phyloP scores from a whole-genome alignment of 1,140 invertebrate genomes.

The Archegozetes longisetosus region DNA sequence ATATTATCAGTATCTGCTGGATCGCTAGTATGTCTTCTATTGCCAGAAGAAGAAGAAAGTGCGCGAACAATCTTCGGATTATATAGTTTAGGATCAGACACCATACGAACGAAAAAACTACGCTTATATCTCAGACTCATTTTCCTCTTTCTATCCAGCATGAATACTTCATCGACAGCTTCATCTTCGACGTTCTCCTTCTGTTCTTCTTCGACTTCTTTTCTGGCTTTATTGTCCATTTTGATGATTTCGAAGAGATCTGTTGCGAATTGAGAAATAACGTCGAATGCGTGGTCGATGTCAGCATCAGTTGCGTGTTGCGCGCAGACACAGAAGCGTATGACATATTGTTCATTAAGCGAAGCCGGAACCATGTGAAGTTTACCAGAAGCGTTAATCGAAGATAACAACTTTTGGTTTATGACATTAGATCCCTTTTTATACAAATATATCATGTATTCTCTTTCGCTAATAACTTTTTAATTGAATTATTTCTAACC shows the following conservation, averaged over 20 bases:
- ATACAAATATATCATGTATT: not conserved
- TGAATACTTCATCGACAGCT: slow-evolving; percentile 27
- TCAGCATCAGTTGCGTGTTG: slow-evolving; percentile 75
- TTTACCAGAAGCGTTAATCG: slow-evolving; percentile 88
- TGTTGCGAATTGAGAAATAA: slow-evolving; percentile 64
- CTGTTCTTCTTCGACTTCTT: not conserved
- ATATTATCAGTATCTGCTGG: slow-evolving; percentile 11
- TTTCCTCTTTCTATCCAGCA: slow-evolving; percentile 34
- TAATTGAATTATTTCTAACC: slow-evolving; percentile 37
- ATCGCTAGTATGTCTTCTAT: slow-evolving; percentile 19
- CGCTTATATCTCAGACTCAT: slow-evolving; percentile 69
- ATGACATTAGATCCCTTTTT: slow-evolving; percentile 64
- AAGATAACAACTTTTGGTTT: slow-evolving; percentile 82
- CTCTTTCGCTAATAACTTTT: not conserved
- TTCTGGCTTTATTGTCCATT: slow-evolving; percentile 9
- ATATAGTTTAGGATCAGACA: slow-evolving; percentile 82
- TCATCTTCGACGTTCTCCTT: slow-evolving; percentile 24
- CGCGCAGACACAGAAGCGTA: slow-evolving; percentile 85
- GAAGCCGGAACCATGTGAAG: slow-evolving; percentile 93
- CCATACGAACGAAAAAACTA: slow-evolving; percentile 92
- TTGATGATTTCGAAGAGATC: slow-evolving; percentile 47
- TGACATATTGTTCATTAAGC: slow-evolving; percentile 58
- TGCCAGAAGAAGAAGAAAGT: slow-evolving; percentile 17
- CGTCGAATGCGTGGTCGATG: slow-evolving; percentile 74
- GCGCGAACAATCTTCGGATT: slow-evolving; percentile 48